Evolutionary conservation across 2,888 invertebrate genomes (phyloP).

Genomic region (Bibio marci): DNA sequence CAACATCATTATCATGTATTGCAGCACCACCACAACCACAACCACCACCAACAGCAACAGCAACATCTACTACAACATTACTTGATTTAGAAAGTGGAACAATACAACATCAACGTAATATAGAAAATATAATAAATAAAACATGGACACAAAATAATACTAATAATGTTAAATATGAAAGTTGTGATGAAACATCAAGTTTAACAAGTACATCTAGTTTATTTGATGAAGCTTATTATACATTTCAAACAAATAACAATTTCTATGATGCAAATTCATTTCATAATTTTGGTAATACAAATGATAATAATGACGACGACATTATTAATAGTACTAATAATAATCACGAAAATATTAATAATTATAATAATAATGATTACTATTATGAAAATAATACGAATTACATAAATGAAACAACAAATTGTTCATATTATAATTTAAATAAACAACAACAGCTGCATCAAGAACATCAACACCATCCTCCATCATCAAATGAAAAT

Average conservation of each 20-base stretch:
- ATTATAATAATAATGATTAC: background rate
- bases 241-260: slow-evolving; percentile 1
- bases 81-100: slow-evolving; percentile 7
- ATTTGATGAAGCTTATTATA: slow-evolving; percentile 10
- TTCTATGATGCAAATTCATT: background rate
- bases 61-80: slow-evolving; percentile 6
- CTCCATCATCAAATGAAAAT: too few relatives aligned
- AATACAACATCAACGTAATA: slow-evolving; percentile 1
- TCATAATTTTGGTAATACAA: background rate
- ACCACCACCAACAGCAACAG: background rate
- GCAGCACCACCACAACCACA: background rate
- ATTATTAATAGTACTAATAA: background rate
- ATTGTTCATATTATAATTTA: too few relatives aligned
- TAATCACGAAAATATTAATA: background rate
- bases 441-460: too few relatives aligned
- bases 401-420: background rate
- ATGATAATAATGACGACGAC: background rate
- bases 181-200: slow-evolving; percentile 28
- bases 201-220: slow-evolving; percentile 18
- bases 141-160: background rate
- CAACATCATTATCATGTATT: too few relatives aligned
- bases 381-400: background rate
- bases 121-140: background rate
- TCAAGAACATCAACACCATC: too few relatives aligned
- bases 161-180: slow-evolving; percentile 19